Base-by-base conservation (phyloP, 1,140 invertebrate genomes). In the Apis dorsata region DNA sequence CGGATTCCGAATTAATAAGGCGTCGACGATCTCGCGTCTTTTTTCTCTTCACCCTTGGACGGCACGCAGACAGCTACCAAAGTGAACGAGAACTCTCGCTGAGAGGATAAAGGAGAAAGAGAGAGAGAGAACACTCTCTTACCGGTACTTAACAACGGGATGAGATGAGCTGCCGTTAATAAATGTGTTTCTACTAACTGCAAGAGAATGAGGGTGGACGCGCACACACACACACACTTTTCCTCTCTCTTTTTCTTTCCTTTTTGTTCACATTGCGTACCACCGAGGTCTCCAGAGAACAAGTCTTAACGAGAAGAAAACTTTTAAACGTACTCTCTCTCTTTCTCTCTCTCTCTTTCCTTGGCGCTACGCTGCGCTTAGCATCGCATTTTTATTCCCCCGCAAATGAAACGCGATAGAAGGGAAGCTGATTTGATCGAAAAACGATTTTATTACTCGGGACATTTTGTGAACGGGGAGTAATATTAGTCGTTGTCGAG, bases 11-110 rank as follows among this genome's bases (percentile, higher is more conserved):
- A 93, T 94, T 94, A 94, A 94, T 94, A 94, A 93, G 92, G 92
- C 92, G 93, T 92, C 91, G 92, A 92, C 92, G 92, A 93, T 91
- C 91, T 91, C 90, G 92, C 91, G 90, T 92, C 90, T 93, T 93
- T 92, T 93, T 93, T 92, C 90, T 90, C 89, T 82, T 85, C 80
- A 73, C 75, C 66, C 74, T 70, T 80, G 86, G 85, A 91, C 88
- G 87, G 88, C 89, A 91, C 89, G 89, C 86, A 90, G 91, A 91
- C 92, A 91, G 91, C 89, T 86, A 91, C 79, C 90, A 91, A 90
- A 91, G 90, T 91, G 91, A 91, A 92, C 90, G 90, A 92, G 91
- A 91, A 90, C 90, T 89, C 84, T 88, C 78, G 91, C 85, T 76
- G 88, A 89, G 89, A 90, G 86, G 88, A 79, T 84, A 84, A 86